A percentile compares a stretch with the other conserved stretches of the same genome.
Conservation (phyloP, 1,140 invertebrate species). For the Zaprionus ornatus region DNA sequence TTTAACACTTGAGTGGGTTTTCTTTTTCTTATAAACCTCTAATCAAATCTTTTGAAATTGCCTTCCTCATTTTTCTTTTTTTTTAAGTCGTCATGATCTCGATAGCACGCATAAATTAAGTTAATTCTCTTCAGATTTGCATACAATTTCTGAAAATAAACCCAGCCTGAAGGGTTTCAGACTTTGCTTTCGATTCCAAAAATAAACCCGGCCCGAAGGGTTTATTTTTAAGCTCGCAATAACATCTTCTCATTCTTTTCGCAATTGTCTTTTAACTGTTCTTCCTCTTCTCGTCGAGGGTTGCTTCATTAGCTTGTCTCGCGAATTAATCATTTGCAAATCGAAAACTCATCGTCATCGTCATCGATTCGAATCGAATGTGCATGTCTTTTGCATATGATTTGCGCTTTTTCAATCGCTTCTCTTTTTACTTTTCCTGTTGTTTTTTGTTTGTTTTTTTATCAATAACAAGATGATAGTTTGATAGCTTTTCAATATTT, state of each 20-base stretch:
- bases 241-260: not conserved
- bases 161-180: constrained; percentile 6
- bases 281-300: not conserved
- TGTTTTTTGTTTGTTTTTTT: constrained; percentile 31
- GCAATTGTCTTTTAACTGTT: too few relatives aligned
- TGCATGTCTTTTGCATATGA: constrained; percentile 19
- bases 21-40: not conserved
- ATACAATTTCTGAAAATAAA: constrained; percentile 3
- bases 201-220: constrained; percentile 5
- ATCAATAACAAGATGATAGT: constrained; percentile 70
- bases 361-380: not conserved
- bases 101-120: not conserved
- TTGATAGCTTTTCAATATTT: constrained; percentile 72
- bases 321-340: not conserved
- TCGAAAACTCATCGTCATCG: constrained; percentile 6
- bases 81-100: not conserved
- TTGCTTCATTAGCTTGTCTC: not conserved
- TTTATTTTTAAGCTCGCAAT: not conserved
- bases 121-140: constrained; percentile 4
- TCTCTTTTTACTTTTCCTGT: not conserved
- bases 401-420: constrained; percentile 1
- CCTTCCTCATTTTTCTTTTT: not conserved
- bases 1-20: not conserved
- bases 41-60: constrained; percentile 4
- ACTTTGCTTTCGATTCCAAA: not conserved